A percentile compares a stretch with the other conserved stretches of the same genome.
These are phyloP conservation scores for Hippotragus niger DNA, from an alignment of 2,113 vertebrate genomes.

Conservation along the genomic window DNA sequence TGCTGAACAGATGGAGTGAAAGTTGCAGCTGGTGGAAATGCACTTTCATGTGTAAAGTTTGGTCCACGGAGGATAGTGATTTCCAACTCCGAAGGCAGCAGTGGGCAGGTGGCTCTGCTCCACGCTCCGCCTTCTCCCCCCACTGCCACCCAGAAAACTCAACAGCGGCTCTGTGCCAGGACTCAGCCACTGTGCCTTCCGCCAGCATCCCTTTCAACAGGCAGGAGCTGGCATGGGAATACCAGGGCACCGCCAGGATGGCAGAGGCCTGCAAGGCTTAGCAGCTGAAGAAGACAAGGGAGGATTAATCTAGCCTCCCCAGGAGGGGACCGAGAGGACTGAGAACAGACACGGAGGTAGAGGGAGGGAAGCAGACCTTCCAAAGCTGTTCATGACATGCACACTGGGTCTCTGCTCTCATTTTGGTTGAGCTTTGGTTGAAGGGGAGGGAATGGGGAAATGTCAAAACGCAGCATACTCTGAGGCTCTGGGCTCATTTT, in stretches of 20 bases:
- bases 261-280: conserved; percentile 48
- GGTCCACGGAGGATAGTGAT: conserved; percentile 73
- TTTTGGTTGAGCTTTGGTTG: background rate
- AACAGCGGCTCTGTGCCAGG: conserved; percentile 11
- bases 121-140: conserved; percentile 60
- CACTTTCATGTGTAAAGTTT: conserved; percentile 83
- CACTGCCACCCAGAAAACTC: conserved; percentile 15
- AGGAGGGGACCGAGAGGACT: background rate
- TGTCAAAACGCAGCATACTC: background rate
- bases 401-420: background rate
- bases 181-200: conserved; percentile 29
- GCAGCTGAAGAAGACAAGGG: conserved; percentile 14
- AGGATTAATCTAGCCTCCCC: conserved; percentile 18
- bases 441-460: background rate
- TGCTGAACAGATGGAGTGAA: conserved; percentile 79
- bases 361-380: background rate
- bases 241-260: conserved; percentile 33
- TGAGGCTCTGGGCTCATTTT: background rate
- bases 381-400: background rate
- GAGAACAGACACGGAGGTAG: background rate
- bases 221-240: conserved; percentile 39
- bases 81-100: conserved; percentile 75
- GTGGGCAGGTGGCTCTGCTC: conserved; percentile 57
- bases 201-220: conserved; percentile 63
- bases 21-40: conserved; percentile 80